Conservation (phyloP, 2,797 vertebrate genomes). For the Cyclura pinguis region DNA sequence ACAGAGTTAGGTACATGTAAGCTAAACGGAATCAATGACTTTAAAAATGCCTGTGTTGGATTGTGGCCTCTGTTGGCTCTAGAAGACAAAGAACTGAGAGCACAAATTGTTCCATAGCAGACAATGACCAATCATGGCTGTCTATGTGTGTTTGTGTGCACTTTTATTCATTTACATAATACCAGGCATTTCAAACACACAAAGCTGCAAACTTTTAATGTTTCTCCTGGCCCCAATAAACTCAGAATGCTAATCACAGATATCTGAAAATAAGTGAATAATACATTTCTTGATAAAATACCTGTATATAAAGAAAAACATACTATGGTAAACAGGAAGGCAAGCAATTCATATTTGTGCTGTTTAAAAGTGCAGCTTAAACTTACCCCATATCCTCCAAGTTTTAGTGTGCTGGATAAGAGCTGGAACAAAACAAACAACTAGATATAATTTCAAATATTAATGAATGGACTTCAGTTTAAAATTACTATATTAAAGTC, state of each 20-base stretch:
- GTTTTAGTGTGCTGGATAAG: not conserved
- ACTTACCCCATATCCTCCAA: not conserved
- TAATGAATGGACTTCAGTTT: not conserved
- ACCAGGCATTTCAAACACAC: not conserved
- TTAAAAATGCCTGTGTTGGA: not conserved
- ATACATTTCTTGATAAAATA: not conserved
- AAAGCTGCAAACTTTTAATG: constrained; percentile 2
- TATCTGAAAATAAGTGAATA: not conserved
- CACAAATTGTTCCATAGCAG: constrained; percentile 10
- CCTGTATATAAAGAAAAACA: not conserved
- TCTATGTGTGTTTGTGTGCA: not conserved
- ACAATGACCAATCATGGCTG: not conserved
- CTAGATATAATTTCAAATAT: not conserved
- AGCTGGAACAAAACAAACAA: not conserved
- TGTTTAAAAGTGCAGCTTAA: not conserved
- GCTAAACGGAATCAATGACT: not conserved
- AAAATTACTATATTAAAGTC: not conserved
- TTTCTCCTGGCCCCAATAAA: not conserved
- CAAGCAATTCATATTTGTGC: not conserved
- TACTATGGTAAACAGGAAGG: not conserved
- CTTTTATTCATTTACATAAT: not conserved
- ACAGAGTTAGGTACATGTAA: not conserved
- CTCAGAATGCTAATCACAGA: not conserved
- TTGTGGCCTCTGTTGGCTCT: not conserved
- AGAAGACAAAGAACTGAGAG: not conserved